A percentile compares a stretch with the other conserved stretches of the same genome.
Evolutionary conservation across 2,888 invertebrate species (phyloP).

Genomic region (Elaeidobius kamerunicus): DNA sequence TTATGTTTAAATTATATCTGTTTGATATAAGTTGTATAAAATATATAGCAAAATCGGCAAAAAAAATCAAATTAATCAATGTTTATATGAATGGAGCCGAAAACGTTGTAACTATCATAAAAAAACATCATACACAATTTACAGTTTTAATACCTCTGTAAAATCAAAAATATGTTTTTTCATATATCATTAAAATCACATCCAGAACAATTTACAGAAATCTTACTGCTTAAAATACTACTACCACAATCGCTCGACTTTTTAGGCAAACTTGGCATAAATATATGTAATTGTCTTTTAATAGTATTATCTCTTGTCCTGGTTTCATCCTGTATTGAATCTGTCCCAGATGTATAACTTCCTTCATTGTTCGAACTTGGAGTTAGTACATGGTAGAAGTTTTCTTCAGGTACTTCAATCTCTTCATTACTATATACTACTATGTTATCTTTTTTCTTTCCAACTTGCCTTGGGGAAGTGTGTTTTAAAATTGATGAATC

Average conservation of each 20-base stretch:
- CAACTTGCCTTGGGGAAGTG: background rate
- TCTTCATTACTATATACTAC: slow-evolving; percentile 18
- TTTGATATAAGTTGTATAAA: no score
- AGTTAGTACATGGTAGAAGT: slow-evolving; percentile 33
- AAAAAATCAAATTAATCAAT: no score
- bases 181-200: background rate
- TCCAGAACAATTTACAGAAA: slow-evolving; percentile 5
- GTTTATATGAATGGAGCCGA: no score
- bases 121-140: no score
- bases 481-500: slow-evolving; percentile 22
- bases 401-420: slow-evolving; percentile 14
- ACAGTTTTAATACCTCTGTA: no score
- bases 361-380: slow-evolving; percentile 16
- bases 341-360: slow-evolving; percentile 25
- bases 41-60: no score
- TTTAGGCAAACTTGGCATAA: slow-evolving; percentile 66
- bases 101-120: no score
- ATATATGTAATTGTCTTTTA: slow-evolving; percentile 69
- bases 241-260: slow-evolving; percentile 44
- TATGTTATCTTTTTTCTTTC: background rate
- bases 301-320: slow-evolving; percentile 17
- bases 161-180: no score
- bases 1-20: no score
- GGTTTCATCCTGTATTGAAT: slow-evolving; percentile 6
- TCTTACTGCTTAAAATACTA: slow-evolving; percentile 40